Evolutionary conservation across 2,797 vertebrate genomes (phyloP).

Genomic region (Crenuchus spilurus): DNA sequence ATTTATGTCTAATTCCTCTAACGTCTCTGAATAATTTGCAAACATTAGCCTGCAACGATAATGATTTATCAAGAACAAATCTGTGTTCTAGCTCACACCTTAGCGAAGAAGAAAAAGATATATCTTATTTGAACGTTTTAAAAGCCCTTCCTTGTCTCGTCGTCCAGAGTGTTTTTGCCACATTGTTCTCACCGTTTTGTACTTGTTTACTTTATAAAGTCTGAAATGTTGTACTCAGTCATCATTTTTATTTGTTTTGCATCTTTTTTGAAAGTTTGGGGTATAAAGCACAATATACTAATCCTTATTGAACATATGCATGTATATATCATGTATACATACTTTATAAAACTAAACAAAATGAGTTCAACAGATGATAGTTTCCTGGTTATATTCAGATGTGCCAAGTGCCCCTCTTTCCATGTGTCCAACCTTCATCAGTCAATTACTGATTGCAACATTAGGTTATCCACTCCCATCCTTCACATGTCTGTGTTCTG

Average conservation of each 20-base stretch:
- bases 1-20: no score
- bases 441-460: constrained; percentile 7
- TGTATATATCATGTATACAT: no score
- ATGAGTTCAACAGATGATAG: neutral
- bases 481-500: neutral
- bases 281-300: constrained; percentile 41
- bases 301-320: neutral
- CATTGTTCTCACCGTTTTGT: neutral
- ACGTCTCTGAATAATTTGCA: no score
- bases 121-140: no score
- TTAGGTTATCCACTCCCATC: neutral
- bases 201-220: neutral
- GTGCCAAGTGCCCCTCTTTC: constrained; percentile 49
- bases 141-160: no score
- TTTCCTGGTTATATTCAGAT: constrained; percentile 18
- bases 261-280: constrained; percentile 22
- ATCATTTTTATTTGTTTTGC: constrained; percentile 36
- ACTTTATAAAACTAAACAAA: no score
- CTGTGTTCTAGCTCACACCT: no score
- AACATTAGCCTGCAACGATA: no score
- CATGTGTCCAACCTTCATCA: constrained; percentile 17
- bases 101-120: no score
- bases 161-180: no score
- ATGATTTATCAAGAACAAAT: no score
- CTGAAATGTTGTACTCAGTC: constrained; percentile 24